phyloP scores from a whole-genome alignment of 2,888 invertebrate species.

The Perizoma flavofasciatum region DNA sequence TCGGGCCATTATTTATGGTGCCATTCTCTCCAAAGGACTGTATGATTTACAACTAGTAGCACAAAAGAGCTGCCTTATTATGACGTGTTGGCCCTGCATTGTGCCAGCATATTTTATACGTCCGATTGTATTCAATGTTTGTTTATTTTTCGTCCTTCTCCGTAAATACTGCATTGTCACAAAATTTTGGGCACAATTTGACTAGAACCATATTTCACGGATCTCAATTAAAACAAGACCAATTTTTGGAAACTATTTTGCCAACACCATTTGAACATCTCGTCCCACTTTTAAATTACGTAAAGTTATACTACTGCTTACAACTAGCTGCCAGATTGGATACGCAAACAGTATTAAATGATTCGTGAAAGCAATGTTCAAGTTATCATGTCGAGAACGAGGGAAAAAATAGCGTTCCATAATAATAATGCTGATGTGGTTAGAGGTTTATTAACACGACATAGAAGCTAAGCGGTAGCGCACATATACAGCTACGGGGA shows the following conservation, averaged over 20 bases:
- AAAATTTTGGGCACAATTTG: constrained; percentile 66
- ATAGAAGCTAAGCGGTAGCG: constrained; percentile 63
- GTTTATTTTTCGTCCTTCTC: constrained; percentile 80
- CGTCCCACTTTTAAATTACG: too few relatives aligned
- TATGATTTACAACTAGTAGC: constrained; percentile 78
- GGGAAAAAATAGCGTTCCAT: constrained; percentile 73
- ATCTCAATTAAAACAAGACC: constrained; percentile 63
- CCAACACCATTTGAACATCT: constrained; percentile 48
- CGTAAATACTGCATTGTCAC: constrained; percentile 77
- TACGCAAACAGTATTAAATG: constrained; percentile 49
- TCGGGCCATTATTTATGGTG: constrained; percentile 77
- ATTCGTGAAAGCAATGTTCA: constrained; percentile 57
- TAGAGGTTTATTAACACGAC: constrained; percentile 69
- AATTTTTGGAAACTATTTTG: constrained; percentile 56
- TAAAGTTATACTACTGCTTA: constrained; percentile 20
- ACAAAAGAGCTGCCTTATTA: constrained; percentile 82
- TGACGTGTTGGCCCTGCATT: constrained; percentile 80
- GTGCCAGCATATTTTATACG: constrained; percentile 77
- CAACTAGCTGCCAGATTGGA: constrained; percentile 39
- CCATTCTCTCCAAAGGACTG: constrained; percentile 79
- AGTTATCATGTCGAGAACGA: constrained; percentile 71
- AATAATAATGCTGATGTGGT: constrained; percentile 72
- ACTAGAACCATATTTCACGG: constrained; percentile 74
- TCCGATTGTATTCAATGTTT: constrained; percentile 75
- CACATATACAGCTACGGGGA: constrained; percentile 59